Conservation (phyloP, 2,888 invertebrate species). For the Oligia fasciuncula region DNA sequence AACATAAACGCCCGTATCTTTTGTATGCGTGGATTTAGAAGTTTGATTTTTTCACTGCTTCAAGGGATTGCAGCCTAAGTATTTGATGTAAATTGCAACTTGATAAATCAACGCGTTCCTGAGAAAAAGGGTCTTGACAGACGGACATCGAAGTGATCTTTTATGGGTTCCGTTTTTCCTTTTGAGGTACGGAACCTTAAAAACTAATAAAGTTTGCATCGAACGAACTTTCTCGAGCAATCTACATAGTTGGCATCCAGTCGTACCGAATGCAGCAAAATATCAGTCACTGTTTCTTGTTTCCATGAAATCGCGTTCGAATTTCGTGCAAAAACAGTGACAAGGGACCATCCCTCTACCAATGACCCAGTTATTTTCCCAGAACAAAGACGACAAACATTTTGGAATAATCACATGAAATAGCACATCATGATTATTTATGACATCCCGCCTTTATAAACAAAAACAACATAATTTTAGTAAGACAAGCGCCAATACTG, state of each 20-base stretch:
- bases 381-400: constrained; percentile 23
- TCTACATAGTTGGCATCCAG: neutral
- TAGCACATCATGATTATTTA: constrained; percentile 36
- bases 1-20: no score
- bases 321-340: constrained; percentile 26
- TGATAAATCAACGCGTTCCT: no score
- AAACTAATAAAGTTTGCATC: neutral
- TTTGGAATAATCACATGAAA: constrained; percentile 31
- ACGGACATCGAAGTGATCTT: no score
- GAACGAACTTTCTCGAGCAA: neutral
- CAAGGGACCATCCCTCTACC: neutral
- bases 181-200: neutral
- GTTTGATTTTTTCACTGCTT: no score
- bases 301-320: constrained; percentile 4
- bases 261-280: neutral
- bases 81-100: no score
- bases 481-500: constrained; percentile 42
- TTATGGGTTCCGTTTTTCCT: no score
- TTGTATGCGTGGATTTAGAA: no score
- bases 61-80: no score
- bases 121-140: no score
- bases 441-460: constrained; percentile 38
- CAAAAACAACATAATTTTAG: constrained; percentile 57
- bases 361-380: constrained; percentile 10
- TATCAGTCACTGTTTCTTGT: neutral